Percentiles rank a stretch among this genome's conserved stretches.
phyloP scores from a whole-genome alignment of 1,140 invertebrate species.

The Berghia stephanieae region DNA sequence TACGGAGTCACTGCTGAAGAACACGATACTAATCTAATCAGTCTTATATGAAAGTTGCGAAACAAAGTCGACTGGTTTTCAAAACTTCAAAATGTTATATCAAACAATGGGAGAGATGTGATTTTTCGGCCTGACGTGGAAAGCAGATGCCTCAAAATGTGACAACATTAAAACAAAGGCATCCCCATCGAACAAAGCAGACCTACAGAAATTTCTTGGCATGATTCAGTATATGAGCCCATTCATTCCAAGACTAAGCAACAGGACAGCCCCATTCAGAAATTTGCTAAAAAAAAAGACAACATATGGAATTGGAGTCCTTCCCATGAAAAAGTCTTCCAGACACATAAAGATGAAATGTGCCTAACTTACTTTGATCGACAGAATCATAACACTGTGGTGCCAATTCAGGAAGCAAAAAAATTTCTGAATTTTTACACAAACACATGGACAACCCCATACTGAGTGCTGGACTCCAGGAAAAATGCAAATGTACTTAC shows the following conservation, averaged over 20 bases:
- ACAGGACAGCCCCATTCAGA: conserved; percentile 23
- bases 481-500: too few relatives aligned
- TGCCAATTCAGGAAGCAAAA: conserved; percentile 34
- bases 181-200: conserved; percentile 42
- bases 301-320: conserved; percentile 38
- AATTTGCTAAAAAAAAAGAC: conserved; percentile 44
- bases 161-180: conserved; percentile 44
- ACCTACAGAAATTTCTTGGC: conserved; percentile 38
- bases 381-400: too few relatives aligned
- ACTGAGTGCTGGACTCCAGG: too few relatives aligned
- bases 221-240: conserved; percentile 33
- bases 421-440: conserved; percentile 44
- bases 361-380: too few relatives aligned
- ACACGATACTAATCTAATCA: conserved; percentile 21
- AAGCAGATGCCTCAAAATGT: neutral
- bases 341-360: conserved; percentile 42
- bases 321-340: conserved; percentile 36
- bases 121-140: conserved; percentile 8
- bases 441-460: conserved; percentile 27
- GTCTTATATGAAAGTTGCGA: conserved; percentile 23
- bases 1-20: conserved; percentile 42
- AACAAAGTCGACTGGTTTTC: neutral
- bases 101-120: neutral
- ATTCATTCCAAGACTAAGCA: conserved; percentile 29
- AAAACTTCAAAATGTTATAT: conserved; percentile 16